These are phyloP conservation scores for Ditylenchus dipsaci DNA, from an alignment of 1,140 invertebrate species.

Conservation along the genomic window DNA sequence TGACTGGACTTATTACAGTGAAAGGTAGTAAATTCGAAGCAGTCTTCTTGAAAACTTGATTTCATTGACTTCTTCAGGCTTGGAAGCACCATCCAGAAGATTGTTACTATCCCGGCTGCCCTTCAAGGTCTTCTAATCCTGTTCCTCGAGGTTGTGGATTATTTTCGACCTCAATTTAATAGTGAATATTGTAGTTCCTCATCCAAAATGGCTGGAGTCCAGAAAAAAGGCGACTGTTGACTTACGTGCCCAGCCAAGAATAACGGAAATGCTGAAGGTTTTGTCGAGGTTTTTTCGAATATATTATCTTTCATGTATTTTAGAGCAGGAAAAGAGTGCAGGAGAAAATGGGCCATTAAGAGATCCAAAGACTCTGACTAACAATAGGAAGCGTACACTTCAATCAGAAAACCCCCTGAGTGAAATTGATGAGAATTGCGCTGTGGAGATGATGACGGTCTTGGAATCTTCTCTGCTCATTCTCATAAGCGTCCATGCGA, in stretches of 20 bases:
- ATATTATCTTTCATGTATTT: no score
- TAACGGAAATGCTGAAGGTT: slow-evolving; percentile 76
- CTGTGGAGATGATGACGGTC: no score
- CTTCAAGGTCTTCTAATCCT: slow-evolving; percentile 90
- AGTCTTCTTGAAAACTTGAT: no score
- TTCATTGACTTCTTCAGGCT: slow-evolving; percentile 66
- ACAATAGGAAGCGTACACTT: neutral
- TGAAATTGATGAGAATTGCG: no score
- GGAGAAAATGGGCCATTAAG: no score
- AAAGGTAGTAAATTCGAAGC: slow-evolving; percentile 60
- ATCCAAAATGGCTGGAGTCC: slow-evolving; percentile 96
- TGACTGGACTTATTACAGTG: slow-evolving; percentile 97
- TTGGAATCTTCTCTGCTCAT: no score
- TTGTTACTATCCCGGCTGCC: slow-evolving; percentile 98
- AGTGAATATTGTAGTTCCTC: slow-evolving; percentile 69
- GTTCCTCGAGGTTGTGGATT: slow-evolving; percentile 66
- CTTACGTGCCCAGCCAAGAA: slow-evolving; percentile 82
- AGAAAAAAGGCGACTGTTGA: slow-evolving; percentile 87
- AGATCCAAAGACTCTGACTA: no score
- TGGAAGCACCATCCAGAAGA: slow-evolving; percentile 90
- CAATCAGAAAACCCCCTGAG: no score
- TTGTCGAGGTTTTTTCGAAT: no score
- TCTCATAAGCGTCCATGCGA: no score
- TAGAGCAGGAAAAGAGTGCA: no score
- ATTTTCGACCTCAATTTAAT: neutral